Evolutionary conservation across 2,797 vertebrate species (phyloP).

Genomic region (Urosaurus nigricauda): DNA sequence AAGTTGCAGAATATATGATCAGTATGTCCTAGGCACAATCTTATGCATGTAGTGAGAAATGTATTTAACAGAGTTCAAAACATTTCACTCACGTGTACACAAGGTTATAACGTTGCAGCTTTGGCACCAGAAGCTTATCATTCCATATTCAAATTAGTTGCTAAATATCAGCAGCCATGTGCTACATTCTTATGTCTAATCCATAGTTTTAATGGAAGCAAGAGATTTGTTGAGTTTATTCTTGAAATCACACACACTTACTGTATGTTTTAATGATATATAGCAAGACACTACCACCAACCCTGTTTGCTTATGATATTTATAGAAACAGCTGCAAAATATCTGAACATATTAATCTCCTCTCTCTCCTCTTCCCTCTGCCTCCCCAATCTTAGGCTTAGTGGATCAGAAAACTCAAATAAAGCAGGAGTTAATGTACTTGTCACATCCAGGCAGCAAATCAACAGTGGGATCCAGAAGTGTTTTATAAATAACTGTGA

Average conservation of each 20-base stretch:
- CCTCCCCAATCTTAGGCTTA: neutral
- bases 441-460: conserved; percentile 67
- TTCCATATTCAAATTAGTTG: neutral
- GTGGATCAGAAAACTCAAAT: conserved; percentile 42
- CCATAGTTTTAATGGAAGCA: conserved; percentile 1
- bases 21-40: neutral
- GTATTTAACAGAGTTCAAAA: neutral
- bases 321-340: neutral
- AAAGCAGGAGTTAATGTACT: conserved; percentile 57
- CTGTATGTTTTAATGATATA: conserved; percentile 3
- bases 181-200: neutral
- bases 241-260: neutral
- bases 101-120: neutral
- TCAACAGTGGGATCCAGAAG: conserved; percentile 51
- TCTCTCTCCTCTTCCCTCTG: neutral
- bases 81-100: neutral
- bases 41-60: too few relatives aligned
- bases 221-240: neutral
- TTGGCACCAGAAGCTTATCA: neutral
- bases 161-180: neutral
- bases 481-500: conserved; percentile 64
- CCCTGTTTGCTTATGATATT: neutral
- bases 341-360: neutral
- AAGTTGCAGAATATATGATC: neutral
- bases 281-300: neutral